Base-by-base conservation (phyloP, 2,888 invertebrate genomes). In the Ischnura elegans region DNA sequence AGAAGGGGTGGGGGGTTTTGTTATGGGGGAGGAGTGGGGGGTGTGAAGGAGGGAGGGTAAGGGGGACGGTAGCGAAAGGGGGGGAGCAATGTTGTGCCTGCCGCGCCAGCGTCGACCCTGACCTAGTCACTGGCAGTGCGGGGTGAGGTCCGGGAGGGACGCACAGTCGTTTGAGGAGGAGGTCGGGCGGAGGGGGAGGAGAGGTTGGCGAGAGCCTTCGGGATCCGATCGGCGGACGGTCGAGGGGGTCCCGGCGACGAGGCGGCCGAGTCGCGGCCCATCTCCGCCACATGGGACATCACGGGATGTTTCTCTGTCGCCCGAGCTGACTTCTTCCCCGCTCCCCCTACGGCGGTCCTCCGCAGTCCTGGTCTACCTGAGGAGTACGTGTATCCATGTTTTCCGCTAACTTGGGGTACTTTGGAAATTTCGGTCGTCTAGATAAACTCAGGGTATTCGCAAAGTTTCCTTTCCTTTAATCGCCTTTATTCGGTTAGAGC, bases 101-200 rank as follows among this genome's bases (percentile, higher is more conserved):
- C 55, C 87, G 87, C 87, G 87, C 87, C 87, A 87, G 87, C 87
- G 90, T 90, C 90, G 93, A 94, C 94, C 94, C 93, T 94, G 94
- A 94, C 94, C 94, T 94, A 94, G 93, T 94, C 94, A 86, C 93
- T 66, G 47, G 93, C 93, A 43, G 90, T 55, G 90, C 85, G 86
- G n/a, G 86, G 43, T 36, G 93, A 87, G 93, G 51, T 25, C 55
- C 93, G 93, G 85, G 86, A 93, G 93, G 87, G 76, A 86, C 66
- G 25, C 46, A 46, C 66, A 47, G 76, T n/a, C 85, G 94, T 45
- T 87, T 36, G 29, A 43, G 47, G 66, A 45, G 51, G 47, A 43
- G 93, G 45, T 42, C 6, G 25, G 86, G 86, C 21, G 76, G 47
- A 61, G 51, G 93, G 84, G 85, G 84, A 86, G 85, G n/a, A 85